Conservation (phyloP, 2,113 vertebrate species). For the Notothenia rossii region DNA sequence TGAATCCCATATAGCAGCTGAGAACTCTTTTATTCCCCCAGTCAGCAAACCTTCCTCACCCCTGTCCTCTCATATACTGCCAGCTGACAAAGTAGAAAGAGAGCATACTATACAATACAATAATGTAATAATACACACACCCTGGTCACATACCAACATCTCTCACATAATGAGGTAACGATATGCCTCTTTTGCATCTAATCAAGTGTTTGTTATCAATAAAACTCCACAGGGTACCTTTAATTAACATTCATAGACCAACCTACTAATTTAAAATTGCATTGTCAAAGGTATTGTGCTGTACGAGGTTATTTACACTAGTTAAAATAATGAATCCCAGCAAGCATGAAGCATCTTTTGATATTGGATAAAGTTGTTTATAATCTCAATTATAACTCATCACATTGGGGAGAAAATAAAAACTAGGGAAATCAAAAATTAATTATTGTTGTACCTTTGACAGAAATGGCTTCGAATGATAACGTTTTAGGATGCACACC, state of each 20-base stretch:
- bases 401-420: background rate
- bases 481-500: background rate
- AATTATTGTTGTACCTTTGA: background rate
- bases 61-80: conserved; percentile 69
- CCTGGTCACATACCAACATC: background rate
- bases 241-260: conserved; percentile 16
- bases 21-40: conserved; percentile 78
- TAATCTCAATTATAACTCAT: background rate
- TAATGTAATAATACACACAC: conserved; percentile 23
- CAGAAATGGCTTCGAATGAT: background rate
- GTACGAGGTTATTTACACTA: background rate
- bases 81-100: conserved; percentile 67
- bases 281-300: no score
- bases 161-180: conserved; percentile 12
- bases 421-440: background rate
- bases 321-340: background rate
- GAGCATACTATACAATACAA: conserved; percentile 34
- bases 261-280: background rate
- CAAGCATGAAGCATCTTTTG: background rate
- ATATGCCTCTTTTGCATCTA: background rate
- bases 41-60: conserved; percentile 80
- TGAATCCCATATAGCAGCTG: conserved; percentile 65
- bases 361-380: background rate
- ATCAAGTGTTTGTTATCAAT: conserved; percentile 31
- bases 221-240: conserved; percentile 17